Base-by-base conservation (phyloP, 1,140 invertebrate genomes). In the Linepithema humile region DNA sequence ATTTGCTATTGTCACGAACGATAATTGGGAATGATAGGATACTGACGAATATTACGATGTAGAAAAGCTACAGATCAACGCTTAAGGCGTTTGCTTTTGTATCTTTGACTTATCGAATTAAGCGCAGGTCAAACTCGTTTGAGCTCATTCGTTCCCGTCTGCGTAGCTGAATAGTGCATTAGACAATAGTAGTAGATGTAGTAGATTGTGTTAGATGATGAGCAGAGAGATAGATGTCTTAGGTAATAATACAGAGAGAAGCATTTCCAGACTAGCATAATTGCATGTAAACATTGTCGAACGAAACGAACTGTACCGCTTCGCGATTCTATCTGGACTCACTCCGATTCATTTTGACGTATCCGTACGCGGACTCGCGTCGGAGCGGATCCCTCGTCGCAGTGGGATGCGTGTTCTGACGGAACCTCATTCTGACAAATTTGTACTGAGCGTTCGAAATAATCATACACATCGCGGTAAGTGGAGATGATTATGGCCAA, bases 401-500 rank as follows among this genome's bases (percentile, higher is more conserved):
- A 40, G 26, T 55, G 23, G 15, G 50, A 55, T 70, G 75, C 64
- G 50, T 55, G 64, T 80, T 35, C 23, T 35, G 64, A 70, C 38
- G 32, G 6, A 17, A 32, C 64, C 45, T 55, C 35, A 55, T 80
- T 80, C 50, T 80, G 53, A 80, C 75, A 80, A 80, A 80, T 57
- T 80, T 80, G 60, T 57, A 80, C 23, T 35, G 50, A 80, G 64
- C 48, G 64, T 70, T 17, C 35, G 75, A 70, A 69, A 80, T 80
- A 80, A 80, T 80, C 50, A 80, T 69, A 80, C 48, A 80, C 29
- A 80, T 80, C 35, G 75, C 9, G 43, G 64, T 70, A 80, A 80
- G 45, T 80, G 23, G 50, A 69, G 32, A 17, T 35, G 75, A 70
- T 80, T 80, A 80, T 55, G 9, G 50, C 43, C 10, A 40, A 38